A percentile compares a stretch with the other conserved stretches of the same genome.
phyloP scores from a whole-genome alignment of 2,888 invertebrate genomes.

The Parthenolecanium corni region DNA sequence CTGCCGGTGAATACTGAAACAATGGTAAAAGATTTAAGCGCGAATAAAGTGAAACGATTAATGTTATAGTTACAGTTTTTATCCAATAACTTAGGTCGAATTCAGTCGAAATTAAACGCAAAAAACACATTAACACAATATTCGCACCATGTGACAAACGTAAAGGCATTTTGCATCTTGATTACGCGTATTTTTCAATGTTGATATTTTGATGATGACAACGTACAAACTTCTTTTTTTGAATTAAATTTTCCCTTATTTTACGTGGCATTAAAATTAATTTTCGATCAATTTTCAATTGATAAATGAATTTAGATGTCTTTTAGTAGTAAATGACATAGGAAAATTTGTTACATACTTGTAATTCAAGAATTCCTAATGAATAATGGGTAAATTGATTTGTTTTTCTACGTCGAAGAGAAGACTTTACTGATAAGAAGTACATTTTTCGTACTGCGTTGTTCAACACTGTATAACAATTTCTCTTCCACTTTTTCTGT shows the following conservation, averaged over 20 bases:
- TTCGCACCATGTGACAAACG: conserved; percentile 27
- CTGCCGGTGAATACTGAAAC: background rate
- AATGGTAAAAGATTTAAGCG: background rate
- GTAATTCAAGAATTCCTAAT: too few relatives aligned
- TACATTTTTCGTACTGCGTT: too few relatives aligned
- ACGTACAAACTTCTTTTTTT: conserved; percentile 9
- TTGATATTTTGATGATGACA: conserved; percentile 25
- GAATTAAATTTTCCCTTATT: background rate
- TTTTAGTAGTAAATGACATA: too few relatives aligned
- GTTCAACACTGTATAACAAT: too few relatives aligned
- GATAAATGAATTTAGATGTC: too few relatives aligned
- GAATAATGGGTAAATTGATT: too few relatives aligned
- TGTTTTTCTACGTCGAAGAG: too few relatives aligned
- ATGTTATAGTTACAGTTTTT: background rate
- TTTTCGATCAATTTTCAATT: too few relatives aligned
- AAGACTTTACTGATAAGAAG: too few relatives aligned
- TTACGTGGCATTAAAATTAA: too few relatives aligned
- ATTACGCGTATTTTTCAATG: conserved; percentile 15
- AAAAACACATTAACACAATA: conserved; percentile 25
- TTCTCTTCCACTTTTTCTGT: too few relatives aligned
- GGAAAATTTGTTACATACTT: too few relatives aligned
- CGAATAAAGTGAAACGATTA: background rate
- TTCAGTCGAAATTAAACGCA: conserved; percentile 25
- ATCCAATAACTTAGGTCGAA: background rate
- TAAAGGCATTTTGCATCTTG: conserved; percentile 20